Evolutionary conservation across 1,140 invertebrate genomes (phyloP), one percentile per base, ranked within the genome.

Genomic region (Matsumurasca onukii): DNA sequence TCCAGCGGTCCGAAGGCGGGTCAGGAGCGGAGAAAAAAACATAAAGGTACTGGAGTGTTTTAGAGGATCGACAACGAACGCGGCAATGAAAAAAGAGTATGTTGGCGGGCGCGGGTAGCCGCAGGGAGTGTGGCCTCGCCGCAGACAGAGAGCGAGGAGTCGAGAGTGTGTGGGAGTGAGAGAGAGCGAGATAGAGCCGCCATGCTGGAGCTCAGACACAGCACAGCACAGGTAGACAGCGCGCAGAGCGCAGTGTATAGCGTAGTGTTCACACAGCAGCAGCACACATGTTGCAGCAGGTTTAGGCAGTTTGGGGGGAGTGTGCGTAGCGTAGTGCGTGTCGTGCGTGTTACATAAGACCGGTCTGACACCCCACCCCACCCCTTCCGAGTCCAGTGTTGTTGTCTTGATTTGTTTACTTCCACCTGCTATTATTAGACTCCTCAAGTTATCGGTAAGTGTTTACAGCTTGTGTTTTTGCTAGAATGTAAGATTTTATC

Each of bases 21-120:
- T 65, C 62, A 65, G 29, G 29, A 25, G 55, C 3, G 24, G 24
- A 59, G 24, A 17, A 63, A 65, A 65, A 65, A 65, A 31, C 62
- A 65, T 63, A 63, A 65, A 65, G 62, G 62, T 31, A 65, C 25
- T 31, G 62, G 62, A 65, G 62, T 65, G 62, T 65, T 65, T 65
- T 65, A 65, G 62, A 45, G 62, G 62, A 65, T 65, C 62, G 31
- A 65, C 62, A 65, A 65, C 62, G 62, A 65, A 65, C 29, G 39
- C 61, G 62, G 34, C 62, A 39, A 45, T 45, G 62, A 65, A 65
- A 65, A 63, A 65, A 65, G 39, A 65, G 31, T 25, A 27, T 5
- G 15, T 59, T 34, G 61, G 31, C 25, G 61, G 29, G 62, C 48
- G 62, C 20, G 62, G 62, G 48, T 17, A n/a, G 62, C 62, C 62